Conservation (phyloP, 2,113 vertebrate species). For the Hystrix cristata region DNA sequence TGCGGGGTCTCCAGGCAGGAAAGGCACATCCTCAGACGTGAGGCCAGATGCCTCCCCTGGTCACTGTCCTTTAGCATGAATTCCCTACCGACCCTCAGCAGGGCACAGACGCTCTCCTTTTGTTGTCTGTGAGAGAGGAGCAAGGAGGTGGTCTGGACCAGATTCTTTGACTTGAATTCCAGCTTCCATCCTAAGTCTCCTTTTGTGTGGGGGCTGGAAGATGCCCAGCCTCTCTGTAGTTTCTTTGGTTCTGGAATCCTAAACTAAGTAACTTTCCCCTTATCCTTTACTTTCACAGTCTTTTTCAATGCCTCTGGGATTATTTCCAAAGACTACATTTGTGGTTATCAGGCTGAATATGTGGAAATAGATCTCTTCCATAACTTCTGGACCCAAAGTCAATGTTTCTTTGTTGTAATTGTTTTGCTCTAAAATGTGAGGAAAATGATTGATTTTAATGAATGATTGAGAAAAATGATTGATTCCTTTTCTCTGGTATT, state of each 20-base stretch:
- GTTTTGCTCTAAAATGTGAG: not conserved
- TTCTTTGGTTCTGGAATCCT: no score
- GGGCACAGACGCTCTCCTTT: accelerated
- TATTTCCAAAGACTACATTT: not conserved
- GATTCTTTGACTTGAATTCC: no score
- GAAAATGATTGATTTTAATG: not conserved
- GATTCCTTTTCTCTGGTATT: not conserved
- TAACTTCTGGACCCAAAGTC: not conserved
- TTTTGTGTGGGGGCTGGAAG: not conserved
- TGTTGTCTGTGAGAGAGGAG: not conserved
- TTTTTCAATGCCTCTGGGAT: accelerated
- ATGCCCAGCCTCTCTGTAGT: accelerated
- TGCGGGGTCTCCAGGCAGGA: accelerated
- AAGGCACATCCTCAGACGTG: not conserved
- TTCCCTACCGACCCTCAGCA: not conserved
- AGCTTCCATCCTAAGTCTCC: no score
- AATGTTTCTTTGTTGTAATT: not conserved
- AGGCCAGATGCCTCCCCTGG: no score
- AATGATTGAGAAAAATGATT: not conserved
- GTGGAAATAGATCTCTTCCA: no score
- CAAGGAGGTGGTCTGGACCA: accelerated
- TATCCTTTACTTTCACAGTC: not conserved
- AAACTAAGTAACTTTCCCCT: not conserved
- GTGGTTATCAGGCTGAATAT: not conserved
- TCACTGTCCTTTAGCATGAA: accelerated